A percentile compares a stretch with the other conserved stretches of the same genome.
phyloP scores from a whole-genome alignment of 2,797 vertebrate genomes.

The Mus caroli region DNA sequence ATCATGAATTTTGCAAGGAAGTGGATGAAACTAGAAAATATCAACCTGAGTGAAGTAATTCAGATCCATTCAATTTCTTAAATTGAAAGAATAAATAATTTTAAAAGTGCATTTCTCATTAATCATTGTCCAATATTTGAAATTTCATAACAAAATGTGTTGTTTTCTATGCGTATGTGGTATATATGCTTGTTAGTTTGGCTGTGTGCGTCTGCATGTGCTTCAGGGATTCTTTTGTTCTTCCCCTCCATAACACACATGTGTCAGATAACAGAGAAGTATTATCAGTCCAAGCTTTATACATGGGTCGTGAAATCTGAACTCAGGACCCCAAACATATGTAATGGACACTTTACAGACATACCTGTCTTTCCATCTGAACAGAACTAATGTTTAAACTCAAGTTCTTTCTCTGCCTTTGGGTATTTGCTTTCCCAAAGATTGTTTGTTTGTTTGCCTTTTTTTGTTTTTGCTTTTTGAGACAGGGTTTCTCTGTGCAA shows the following conservation, averaged over 20 bases:
- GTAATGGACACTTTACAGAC: no score
- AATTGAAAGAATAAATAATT: slow-evolving; percentile 39
- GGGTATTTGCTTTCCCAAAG: slow-evolving; percentile 2
- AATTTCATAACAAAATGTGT: neutral
- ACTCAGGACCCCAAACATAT: neutral
- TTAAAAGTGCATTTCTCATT: neutral
- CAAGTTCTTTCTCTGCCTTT: neutral
- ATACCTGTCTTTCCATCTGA: neutral
- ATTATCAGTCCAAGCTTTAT: no score
- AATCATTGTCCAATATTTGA: neutral
- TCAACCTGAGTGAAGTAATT: no score
- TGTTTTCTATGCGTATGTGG: neutral
- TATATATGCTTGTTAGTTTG: neutral
- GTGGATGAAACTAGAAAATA: no score
- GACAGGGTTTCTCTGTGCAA: no score
- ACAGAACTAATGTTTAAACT: neutral
- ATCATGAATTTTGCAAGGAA: no score
- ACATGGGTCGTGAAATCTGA: no score
- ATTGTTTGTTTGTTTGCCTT: no score
- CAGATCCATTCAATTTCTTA: neutral
- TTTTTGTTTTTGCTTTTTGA: no score
- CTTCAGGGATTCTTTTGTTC: neutral
- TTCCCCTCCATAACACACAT: neutral
- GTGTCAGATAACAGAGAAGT: neutral
- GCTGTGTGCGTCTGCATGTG: neutral